Evolutionary conservation across 2,888 invertebrate species (phyloP), one percentile per base, ranked within the genome.

Genomic region (Priocnemis perturbator): DNA sequence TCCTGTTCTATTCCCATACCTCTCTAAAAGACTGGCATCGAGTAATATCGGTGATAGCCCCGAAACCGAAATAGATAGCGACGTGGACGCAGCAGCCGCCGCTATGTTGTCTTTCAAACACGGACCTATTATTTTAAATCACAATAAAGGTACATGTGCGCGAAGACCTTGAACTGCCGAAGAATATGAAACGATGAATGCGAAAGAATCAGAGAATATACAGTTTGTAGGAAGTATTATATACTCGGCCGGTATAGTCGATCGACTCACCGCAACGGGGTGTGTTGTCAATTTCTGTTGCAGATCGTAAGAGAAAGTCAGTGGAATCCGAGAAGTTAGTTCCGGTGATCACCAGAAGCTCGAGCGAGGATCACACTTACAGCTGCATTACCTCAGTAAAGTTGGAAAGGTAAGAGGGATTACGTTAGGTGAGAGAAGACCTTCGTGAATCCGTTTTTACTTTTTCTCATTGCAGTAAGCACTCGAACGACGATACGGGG

Each of bases 351-450:
- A 97, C 96, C 2, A 94, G 94, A 63, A 95, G 95, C 83, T 96
- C 97, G 0, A 96, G 96, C 89, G 96, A 96, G 90, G 98, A 98
- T 91, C 97, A 98, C 90, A 97, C 97, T 62, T 98, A 97, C 90
- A 96, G 96, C 68, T 88, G 88, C 66, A 85, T 88, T 48, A 86
- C 88, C 9, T 88, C 89, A 4, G 76, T 86, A 15, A 87, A 87
- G 69, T 76, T 86, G 60, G 88, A 87, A 76, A 87, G 87, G 89
- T 89, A 76, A 68, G 59, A 23, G 2, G 37, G 14, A 9, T 1
- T 11, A 11, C 7, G 37, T 37, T 37, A 26, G 26, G 26, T 26
- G 26, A 26, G 26, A 26, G 2, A 26, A 26, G 26, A 3, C 5
- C 3, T 5, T 26, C 26, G 26, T 3, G 3, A 5, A 26, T 26